Evolutionary conservation across 2,888 invertebrate species (phyloP), one percentile per base, ranked within the genome.

Genomic region (Diplolepis rosae): DNA sequence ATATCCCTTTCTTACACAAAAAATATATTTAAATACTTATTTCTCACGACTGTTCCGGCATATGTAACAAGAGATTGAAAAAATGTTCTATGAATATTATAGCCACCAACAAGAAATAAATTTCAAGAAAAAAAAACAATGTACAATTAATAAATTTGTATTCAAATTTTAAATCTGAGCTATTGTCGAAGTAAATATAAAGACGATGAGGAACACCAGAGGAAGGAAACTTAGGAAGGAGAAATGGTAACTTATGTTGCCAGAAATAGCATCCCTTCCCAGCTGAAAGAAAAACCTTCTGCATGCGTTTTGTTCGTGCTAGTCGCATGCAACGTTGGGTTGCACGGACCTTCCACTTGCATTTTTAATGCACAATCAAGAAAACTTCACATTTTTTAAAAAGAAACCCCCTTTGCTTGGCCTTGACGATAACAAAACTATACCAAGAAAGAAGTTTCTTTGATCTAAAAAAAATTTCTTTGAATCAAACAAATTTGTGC

Each of bases 231-330:
- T 69, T 65, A 35, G 70, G 66, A 39, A 52, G 28, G 72, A 69
- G 66, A 69, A 71, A 68, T 52, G 65, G 69, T 65, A 65, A 69
- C 77, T 75, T 76, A 79, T 79, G 82, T 77, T 72, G 79, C 80
- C 83, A 83, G 82, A 84, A 84, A 84, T 84, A 84, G 84, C 83
- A 80, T 82, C 80, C 83, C 82, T 82, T 81, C 79, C 77, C 78
- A 61, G 61, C 61, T 61, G 27, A 61, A 35, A 61, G 39, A 35
- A 61, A n/a, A 39, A 78, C 67, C 80, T 80, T 76, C 80, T 81
- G 75, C 82, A 79, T 77, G 77, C 79, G 78, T 73, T n/a, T n/a
- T 69, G 68, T 74, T 50, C 76, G 72, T 76, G 77, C 80, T 74
- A 76, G 76, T 82, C 75, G 75, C 72, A 80, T 78, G 82, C 82